phyloP scores from a whole-genome alignment of 35 echinoderm and acorn worm species.

The Lytechinus variegatus region DNA sequence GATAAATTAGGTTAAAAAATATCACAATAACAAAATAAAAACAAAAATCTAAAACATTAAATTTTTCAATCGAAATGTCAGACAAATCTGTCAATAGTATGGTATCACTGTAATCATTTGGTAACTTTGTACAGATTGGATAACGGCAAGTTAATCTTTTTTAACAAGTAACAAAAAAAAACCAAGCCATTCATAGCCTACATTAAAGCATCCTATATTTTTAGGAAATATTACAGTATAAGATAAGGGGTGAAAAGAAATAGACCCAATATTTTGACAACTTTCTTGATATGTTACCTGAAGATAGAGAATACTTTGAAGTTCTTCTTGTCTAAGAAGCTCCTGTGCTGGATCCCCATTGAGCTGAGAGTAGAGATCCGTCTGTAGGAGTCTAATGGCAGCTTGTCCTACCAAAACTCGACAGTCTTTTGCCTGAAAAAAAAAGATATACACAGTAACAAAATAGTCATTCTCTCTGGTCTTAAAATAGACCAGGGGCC shows the following conservation, averaged over 20 bases:
- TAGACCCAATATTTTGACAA: not conserved
- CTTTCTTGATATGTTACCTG: not conserved
- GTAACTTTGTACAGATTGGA: no score
- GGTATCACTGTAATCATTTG: no score
- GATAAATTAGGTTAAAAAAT: no score
- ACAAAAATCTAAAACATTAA: no score
- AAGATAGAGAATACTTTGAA: not conserved
- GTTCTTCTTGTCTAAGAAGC: not conserved
- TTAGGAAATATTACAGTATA: no score
- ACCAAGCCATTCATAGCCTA: no score
- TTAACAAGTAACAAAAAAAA: no score
- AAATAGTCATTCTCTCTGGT: not conserved
- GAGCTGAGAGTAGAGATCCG: not conserved
- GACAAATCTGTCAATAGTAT: no score
- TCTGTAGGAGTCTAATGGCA: not conserved
- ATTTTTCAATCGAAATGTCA: no score
- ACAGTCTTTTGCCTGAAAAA: not conserved
- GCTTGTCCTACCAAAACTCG: not conserved
- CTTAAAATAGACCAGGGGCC: not conserved
- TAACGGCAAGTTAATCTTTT: no score
- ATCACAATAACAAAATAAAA: no score
- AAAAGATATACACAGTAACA: not conserved
- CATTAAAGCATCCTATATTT: no score
- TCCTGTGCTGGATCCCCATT: not conserved
- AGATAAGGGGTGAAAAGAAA: not conserved